These are phyloP conservation scores for Conchocele bisecta DNA, from an alignment of 2,888 invertebrate species.

Conservation along the genomic window DNA sequence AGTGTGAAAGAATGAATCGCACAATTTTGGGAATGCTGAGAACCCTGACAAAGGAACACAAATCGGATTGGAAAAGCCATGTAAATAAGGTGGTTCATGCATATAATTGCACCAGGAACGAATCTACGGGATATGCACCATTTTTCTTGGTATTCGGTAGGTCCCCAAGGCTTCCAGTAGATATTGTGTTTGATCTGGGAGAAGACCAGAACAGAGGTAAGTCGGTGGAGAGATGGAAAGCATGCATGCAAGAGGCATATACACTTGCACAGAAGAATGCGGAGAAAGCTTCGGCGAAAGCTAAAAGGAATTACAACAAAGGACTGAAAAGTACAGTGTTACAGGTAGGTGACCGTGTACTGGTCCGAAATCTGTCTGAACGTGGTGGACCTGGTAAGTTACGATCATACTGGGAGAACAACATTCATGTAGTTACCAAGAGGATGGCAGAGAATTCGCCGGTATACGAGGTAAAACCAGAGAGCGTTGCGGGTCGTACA, in stretches of 20 bases:
- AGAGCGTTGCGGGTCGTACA: conserved; percentile 19
- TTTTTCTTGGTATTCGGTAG: conserved; percentile 37
- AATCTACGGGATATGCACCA: conserved; percentile 40
- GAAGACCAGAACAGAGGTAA: background rate
- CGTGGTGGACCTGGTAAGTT: conserved; percentile 24
- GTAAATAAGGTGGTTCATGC: conserved; percentile 44
- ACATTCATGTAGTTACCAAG: conserved; percentile 23
- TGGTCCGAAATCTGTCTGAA: conserved; percentile 20
- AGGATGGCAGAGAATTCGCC: conserved; percentile 16
- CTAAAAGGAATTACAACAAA: conserved; percentile 16
- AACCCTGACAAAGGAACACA: conserved; percentile 25
- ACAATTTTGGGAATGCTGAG: conserved; percentile 48
- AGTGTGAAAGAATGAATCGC: conserved; percentile 44
- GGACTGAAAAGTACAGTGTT: conserved; percentile 14
- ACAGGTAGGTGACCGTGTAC: background rate
- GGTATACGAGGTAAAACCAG: conserved; percentile 31
- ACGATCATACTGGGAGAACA: conserved; percentile 17
- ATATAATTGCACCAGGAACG: conserved; percentile 53
- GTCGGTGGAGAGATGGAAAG: conserved; percentile 15
- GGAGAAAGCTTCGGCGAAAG: conserved; percentile 3
- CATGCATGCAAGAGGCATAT: conserved; percentile 30
- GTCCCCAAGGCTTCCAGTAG: conserved; percentile 29
- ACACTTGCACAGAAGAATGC: conserved; percentile 10
- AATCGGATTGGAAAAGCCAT: conserved; percentile 45
- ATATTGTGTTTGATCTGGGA: conserved; percentile 29